Evolutionary conservation across 2,113 vertebrate species (phyloP), one percentile per base, ranked within the genome.

Genomic region (Istiophorus platypterus): DNA sequence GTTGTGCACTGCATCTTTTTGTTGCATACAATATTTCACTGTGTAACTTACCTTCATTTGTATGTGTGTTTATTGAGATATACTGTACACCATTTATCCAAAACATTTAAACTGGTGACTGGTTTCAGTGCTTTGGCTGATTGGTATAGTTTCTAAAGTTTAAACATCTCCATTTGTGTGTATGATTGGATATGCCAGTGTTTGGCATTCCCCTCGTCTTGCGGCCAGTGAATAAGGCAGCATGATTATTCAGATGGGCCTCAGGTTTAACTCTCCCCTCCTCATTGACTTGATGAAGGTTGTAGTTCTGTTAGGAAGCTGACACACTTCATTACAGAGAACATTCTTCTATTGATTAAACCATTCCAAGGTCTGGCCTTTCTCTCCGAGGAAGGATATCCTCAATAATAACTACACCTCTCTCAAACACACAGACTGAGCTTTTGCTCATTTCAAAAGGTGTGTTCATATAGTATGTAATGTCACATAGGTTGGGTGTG

Each of bases 321-420:
- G 96, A 96, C 96, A 97, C 95, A 95, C 94, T 97, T 90, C 95
- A 96, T 98, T 97, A 97, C 92, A 84, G 91, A 80, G 93, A 97
- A 96, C 96, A 96, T 96, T 96, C 94, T 87, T 88, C 86, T 97
- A 98, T 97, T 97, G 97, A 98, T 99, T 97, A 97, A 95, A 95
- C 94, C 92, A 95, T 96, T 96, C 95, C 94, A 92, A 90, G 93
- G 91, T 88, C 93, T 96, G 95, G 94, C 93, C 95, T 97, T 82
- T 84, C 72, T 85, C 94, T 89, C 81, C 49, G 51, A 69, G 93
- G 95, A 93, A 95, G 89, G 91, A 96, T 89, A 31, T 62, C 81
- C 84, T 92, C 94, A 96, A 96, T 96, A 96, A 95, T 92, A 92
- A 95, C 93, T 93, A 81, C 76, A 80, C 45, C 52, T 57, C 31